Evolutionary conservation across 2,888 invertebrate species (phyloP), one percentile per base, ranked within the genome.

Genomic region (Synanthedon myopaeformis): DNA sequence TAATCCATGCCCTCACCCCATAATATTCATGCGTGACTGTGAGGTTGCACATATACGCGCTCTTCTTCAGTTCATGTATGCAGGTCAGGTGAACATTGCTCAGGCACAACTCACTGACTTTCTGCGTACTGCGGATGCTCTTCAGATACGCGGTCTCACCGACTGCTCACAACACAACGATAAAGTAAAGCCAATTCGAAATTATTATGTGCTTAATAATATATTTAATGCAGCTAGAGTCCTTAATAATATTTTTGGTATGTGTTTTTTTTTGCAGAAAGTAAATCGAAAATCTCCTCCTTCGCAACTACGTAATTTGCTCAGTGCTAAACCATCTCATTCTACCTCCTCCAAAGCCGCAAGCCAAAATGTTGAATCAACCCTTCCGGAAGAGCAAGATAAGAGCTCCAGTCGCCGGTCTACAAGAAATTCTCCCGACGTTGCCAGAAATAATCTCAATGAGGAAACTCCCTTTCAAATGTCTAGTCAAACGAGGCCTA

Each of bases 21-120:
- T 94, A 84, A 93, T 94, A 76, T 94, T 94, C 79, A 92, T 94
- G 91, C 90, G 93, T 75, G 94, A 94, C 87, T 94, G 94, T 68
- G 93, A 93, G 71, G 93, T 92, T 68, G 90, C 91, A 69, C 94
- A 94, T 75, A 90, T 94, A 63, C 91, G 92, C 62, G 92, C 94
- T 54, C 89, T 94, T 57, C 89, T 94, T 73, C 93, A 94, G 81
- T 95, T 94, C 74, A 94, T 95, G 94, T 95, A 95, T 78, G 93
- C 93, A 62, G 94, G 94, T 53, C 94, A 94, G 85, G 94, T 94
- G 61, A 94, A 93, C 79, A 93, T 94, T 58, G 93, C 93, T 64
- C 93, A 94, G 85, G 92, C 92, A 58, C 92, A 94, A 70, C 88
- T 94, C 59, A 91, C 92, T 61, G 90, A 92, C 42, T 93, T 94